phyloP scores from a whole-genome alignment of 2,113 vertebrate species.

The Cheilinus undulatus region DNA sequence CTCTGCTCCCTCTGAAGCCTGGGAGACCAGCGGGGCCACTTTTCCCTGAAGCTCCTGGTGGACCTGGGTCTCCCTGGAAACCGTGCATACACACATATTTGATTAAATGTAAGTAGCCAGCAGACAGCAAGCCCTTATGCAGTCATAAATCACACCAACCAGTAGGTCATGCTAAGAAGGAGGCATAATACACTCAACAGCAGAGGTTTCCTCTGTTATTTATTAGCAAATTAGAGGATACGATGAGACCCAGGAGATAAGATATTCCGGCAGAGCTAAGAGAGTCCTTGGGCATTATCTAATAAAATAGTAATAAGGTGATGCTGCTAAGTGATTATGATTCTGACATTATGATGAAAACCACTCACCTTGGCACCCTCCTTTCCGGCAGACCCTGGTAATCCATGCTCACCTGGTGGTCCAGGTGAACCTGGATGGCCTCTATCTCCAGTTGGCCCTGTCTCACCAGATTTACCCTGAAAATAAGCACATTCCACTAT shows the following conservation, averaged over 20 bases:
- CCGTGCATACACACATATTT: constrained; percentile 48
- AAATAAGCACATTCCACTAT: neutral
- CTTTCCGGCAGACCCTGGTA: constrained; percentile 89
- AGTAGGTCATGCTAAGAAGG: constrained; percentile 50
- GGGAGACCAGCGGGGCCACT: constrained; percentile 87
- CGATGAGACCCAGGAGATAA: constrained; percentile 57
- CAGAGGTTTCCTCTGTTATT: constrained; percentile 59
- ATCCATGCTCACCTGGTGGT: constrained; percentile 91
- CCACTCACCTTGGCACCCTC: constrained; percentile 91
- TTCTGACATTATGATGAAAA: constrained; percentile 34
- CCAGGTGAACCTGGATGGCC: constrained; percentile 93
- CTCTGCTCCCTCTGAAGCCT: constrained; percentile 88
- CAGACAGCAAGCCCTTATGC: constrained; percentile 53
- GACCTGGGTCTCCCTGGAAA: constrained; percentile 90
- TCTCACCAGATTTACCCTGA: constrained; percentile 92
- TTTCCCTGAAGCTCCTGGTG: constrained; percentile 85
- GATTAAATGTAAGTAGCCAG: constrained; percentile 46
- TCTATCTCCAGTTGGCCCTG: constrained; percentile 89
- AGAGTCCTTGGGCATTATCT: constrained; percentile 52
- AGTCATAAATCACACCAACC: constrained; percentile 65
- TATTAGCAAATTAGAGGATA: constrained; percentile 62
- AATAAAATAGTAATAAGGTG: constrained; percentile 43
- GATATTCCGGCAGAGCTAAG: constrained; percentile 44
- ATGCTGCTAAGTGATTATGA: constrained; percentile 42
- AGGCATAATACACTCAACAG: constrained; percentile 55